phyloP scores from a whole-genome alignment of 2,113 vertebrate species.

The Heterotilapia buettikoferi region DNA sequence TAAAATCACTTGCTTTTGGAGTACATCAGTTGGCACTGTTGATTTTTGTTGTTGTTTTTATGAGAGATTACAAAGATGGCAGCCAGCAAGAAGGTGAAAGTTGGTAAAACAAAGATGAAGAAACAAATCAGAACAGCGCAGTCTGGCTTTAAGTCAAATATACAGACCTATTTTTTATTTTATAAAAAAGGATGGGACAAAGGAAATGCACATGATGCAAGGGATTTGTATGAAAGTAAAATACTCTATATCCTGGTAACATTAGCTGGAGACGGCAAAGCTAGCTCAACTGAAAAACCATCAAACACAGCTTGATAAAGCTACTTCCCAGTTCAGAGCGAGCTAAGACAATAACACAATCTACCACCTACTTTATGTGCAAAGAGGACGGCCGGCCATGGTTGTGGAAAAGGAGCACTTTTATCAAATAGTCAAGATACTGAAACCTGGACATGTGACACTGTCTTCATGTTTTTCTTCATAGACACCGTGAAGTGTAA shows the following conservation, averaged over 20 bases:
- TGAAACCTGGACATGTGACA: neutral
- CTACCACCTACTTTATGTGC: neutral
- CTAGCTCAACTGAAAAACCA: neutral
- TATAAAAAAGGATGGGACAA: neutral
- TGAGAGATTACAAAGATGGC: neutral
- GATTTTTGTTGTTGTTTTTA: neutral
- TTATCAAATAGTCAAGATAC: neutral
- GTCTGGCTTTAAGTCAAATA: neutral
- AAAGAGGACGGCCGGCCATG: neutral
- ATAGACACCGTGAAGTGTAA: neutral
- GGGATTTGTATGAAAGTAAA: neutral
- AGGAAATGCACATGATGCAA: neutral
- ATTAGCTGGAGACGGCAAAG: neutral
- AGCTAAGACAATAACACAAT: neutral
- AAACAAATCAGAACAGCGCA: neutral
- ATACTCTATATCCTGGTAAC: neutral
- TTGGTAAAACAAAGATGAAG: neutral
- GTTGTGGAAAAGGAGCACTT: neutral
- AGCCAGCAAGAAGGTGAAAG: neutral
- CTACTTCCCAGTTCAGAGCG: neutral
- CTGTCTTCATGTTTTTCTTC: neutral
- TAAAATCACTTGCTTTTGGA: neutral
- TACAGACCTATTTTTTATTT: neutral
- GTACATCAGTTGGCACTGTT: neutral
- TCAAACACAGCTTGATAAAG: neutral